Conservation (phyloP, 2,888 invertebrate species). For the Yponomeuta evonymella region DNA sequence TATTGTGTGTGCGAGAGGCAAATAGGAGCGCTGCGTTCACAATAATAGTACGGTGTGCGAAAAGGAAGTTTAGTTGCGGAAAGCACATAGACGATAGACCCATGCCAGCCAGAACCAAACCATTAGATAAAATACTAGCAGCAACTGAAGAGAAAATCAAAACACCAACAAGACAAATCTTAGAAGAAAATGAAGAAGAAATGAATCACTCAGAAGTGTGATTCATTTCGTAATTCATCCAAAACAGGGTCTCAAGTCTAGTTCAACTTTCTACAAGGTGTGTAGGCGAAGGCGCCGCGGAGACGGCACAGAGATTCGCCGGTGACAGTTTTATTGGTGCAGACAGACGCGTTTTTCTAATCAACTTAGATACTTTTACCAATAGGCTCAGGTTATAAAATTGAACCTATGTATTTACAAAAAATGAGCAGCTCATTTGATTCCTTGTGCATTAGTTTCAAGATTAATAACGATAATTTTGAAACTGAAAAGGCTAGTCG, state of each 20-base stretch:
- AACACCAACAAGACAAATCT: conserved; percentile 28
- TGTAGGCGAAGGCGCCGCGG: conserved; percentile 5
- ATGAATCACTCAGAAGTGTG: conserved; percentile 28
- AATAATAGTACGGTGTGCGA: too few species aligned
- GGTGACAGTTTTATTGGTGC: not conserved
- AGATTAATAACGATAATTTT: too few species aligned
- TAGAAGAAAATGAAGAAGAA: not conserved
- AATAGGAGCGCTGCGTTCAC: too few species aligned
- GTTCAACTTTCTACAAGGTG: conserved; percentile 67
- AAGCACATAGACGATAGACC: too few species aligned
- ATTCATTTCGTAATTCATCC: conserved; percentile 47
- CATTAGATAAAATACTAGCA: not conserved
- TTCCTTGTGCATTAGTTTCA: too few species aligned
- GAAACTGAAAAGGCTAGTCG: too few species aligned
- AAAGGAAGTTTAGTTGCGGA: too few species aligned
- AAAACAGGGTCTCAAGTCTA: conserved; percentile 53
- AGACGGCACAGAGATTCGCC: not conserved
- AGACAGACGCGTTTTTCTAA: not conserved
- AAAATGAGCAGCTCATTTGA: not conserved
- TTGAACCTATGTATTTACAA: not conserved
- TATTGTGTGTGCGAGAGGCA: too few species aligned
- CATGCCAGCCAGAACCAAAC: too few species aligned
- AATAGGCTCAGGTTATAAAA: not conserved
- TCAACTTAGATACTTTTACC: not conserved
- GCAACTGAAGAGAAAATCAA: conserved; percentile 37